These are phyloP conservation scores for Eupithecia vulgata DNA, from an alignment of 2,888 invertebrate genomes.

Conservation along the genomic window DNA sequence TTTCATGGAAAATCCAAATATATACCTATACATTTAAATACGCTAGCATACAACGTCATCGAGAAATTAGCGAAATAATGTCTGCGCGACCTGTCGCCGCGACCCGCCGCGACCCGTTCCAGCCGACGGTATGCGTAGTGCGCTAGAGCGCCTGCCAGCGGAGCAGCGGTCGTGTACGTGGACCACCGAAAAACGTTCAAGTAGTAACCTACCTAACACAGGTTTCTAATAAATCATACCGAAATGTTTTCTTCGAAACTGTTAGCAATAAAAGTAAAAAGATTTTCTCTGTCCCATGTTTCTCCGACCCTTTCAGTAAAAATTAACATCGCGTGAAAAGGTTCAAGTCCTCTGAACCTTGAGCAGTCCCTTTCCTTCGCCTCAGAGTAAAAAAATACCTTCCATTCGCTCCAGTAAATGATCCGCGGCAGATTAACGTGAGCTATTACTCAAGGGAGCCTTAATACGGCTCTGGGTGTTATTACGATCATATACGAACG, in stretches of 20 bases:
- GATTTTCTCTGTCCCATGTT: neutral
- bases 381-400: neutral
- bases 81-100: too few relatives aligned
- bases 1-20: too few relatives aligned
- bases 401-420: conserved; percentile 11
- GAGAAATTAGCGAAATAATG: too few relatives aligned
- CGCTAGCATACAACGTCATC: too few relatives aligned
- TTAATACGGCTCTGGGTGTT: conserved; percentile 1
- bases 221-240: neutral
- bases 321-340: conserved; percentile 7
- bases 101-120: too few relatives aligned
- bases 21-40: too few relatives aligned
- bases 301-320: conserved; percentile 1
- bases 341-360: neutral
- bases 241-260: neutral
- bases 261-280: neutral
- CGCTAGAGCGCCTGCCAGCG: too few relatives aligned
- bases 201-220: too few relatives aligned
- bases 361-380: neutral
- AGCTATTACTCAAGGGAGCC: neutral
- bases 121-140: too few relatives aligned
- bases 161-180: too few relatives aligned
- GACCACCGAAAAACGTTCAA: too few relatives aligned
- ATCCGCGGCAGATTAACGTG: conserved; percentile 9
- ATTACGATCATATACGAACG: neutral